Evolutionary conservation across 2,113 vertebrate species (phyloP), one percentile per base, ranked within the genome.

Genomic region (Hemibates koningsi): DNA sequence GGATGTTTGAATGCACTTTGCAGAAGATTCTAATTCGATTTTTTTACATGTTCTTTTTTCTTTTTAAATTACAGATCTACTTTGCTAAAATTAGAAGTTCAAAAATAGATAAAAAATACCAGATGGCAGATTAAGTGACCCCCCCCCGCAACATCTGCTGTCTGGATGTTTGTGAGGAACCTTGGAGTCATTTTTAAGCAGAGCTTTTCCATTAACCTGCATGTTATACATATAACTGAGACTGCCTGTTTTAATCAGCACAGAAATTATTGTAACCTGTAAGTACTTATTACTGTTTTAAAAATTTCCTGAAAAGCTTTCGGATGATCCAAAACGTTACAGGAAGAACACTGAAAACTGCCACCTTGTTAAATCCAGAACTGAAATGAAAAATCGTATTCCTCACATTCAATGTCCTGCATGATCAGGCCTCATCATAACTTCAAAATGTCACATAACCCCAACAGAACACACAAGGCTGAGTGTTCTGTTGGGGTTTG

Each of bases 381-480:
- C 5, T 24, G 36, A 14, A 71, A 16, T 71, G 1, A 9, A 71
- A 16, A 1, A 43, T 71, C 2, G 1, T 43, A 43, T 41, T 71
- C 12, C 8, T 63, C 59, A 34, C 59, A 63, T 63, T 45, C 68
- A 17, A 73, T 45, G 41, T 27, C 41, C 41, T 73, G 68, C 21
- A 9, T 6, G 21, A 73, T 73, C 38, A 73, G 38, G n/a, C 21
- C 66, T 0, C 0, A 9, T 73, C 5, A 0, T 10, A 73, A 45
- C n/a, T 14, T 73, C 41, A 73, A 73, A 0, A 73, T 73, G 13
- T 73, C 21, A 73, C 3, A 27, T 43, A 45, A 71, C 21, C 13
- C 66, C n/a, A 71, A 16, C 19, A 66, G 61, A 38, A n/a, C n/a
- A 43, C 66, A 3, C 59, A 34, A n/a, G n/a, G n/a, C n/a, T 59